These are phyloP conservation scores for Brachionus rotundiformis DNA, from an alignment of 1,140 invertebrate species.

Conservation along the genomic window DNA sequence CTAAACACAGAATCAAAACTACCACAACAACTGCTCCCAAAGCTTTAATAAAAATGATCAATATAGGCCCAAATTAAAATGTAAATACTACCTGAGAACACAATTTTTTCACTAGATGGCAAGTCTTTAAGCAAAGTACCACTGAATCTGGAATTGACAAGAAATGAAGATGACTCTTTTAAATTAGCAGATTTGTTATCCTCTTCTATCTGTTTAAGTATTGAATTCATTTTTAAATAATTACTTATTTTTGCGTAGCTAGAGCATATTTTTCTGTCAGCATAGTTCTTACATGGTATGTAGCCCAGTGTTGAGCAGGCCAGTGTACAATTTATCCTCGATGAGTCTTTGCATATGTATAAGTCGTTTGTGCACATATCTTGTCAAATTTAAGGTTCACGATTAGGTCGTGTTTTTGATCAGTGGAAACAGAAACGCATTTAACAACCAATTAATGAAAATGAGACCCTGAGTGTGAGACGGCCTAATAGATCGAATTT, in stretches of 20 bases:
- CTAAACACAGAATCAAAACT: neutral
- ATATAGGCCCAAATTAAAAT: neutral
- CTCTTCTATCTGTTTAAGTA: neutral
- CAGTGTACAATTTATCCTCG: constrained; percentile 43
- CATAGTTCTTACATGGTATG: constrained; percentile 50
- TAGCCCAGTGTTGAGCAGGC: constrained; percentile 47
- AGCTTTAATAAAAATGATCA: neutral
- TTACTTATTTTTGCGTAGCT: constrained; percentile 28
- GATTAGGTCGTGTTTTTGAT: neutral
- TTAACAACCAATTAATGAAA: constrained; percentile 15
- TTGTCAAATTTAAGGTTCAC: constrained; percentile 22
- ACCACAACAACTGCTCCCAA: constrained; percentile 22
- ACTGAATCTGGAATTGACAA: neutral
- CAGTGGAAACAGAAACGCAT: constrained; percentile 45
- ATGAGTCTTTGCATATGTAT: constrained; percentile 49
- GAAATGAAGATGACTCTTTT: constrained; percentile 26
- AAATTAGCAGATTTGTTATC: neutral
- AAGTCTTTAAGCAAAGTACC: neutral
- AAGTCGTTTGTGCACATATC: constrained; percentile 51
- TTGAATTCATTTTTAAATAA: constrained; percentile 5
- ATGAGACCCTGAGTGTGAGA: constrained; percentile 28
- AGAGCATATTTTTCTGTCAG: constrained; percentile 32
- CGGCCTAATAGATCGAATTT: neutral
- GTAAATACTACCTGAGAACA: constrained; percentile 1
- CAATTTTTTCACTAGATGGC: constrained; percentile 11